Evolutionary conservation across 2,797 vertebrate genomes (phyloP), one percentile per base, ranked within the genome.

Genomic region (Pseudomugil gertrudae): DNA sequence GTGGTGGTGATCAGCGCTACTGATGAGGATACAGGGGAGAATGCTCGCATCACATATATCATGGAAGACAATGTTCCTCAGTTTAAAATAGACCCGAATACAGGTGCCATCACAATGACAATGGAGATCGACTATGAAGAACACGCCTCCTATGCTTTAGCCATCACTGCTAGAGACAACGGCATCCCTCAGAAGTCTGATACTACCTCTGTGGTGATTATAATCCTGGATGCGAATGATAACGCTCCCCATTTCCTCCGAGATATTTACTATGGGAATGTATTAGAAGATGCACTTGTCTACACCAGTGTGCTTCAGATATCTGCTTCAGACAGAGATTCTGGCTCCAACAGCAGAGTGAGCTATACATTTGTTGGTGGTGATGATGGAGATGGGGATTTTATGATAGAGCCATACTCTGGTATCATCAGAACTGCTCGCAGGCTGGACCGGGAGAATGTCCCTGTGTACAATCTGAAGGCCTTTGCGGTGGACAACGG

Each of bases 161-260:
- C 95, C 66, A 95, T 99, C 77, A 96, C 96, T 0, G 98, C 98
- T 21, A 94, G 92, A 1, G 98, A 99, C 91, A 98, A 99, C 0
- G 98, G 98, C 50, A 97, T 99, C 81, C 98, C 97, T 0, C 98
- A 97, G 87, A 99, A 99, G 79, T 97, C 96, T 0, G 98, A 98
- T 68, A 98, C 95, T 47, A 98, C 98, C 0, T 98, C 98, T 0
- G 95, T 99, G 17, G 98, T 99, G 89, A 97, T 99, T 24, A 95
- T 97, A 11, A 91, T 99, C 64, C 79, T 93, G 0, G 98, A 99
- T 1, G 97, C 96, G 59, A 99, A 99, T 0, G 98, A 99, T 84
- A 99, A 99, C 0, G 70, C 84, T 0, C 98, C 98, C 0, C 95
- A 92, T 68, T 99, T 99, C 81, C 82, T 95, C 45, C 87, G 95